Evolutionary conservation across 1,140 invertebrate genomes (phyloP).

Genomic region (Drosophila kikkawai): DNA sequence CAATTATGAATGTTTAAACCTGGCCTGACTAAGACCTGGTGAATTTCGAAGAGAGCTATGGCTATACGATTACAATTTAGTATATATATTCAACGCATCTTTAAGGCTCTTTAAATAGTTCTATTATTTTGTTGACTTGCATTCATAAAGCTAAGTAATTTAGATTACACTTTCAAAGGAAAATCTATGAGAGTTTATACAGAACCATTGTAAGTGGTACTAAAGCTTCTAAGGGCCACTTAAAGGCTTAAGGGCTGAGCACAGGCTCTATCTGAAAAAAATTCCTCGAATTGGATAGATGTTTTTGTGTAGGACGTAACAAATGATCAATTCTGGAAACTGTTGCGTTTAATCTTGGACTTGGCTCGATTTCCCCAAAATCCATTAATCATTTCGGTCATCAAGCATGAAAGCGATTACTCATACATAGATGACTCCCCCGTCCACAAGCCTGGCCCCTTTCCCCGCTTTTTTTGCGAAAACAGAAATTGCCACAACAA

Average conservation of each 20-base stretch:
- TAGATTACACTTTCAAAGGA: background rate
- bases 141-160: too few species aligned
- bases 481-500: constrained; percentile 61
- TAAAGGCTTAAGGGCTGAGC: constrained; percentile 46
- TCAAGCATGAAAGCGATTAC: constrained; percentile 82
- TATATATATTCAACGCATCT: background rate
- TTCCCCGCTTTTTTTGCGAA: constrained; percentile 10
- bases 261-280: constrained; percentile 11
- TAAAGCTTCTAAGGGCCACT: constrained; percentile 12
- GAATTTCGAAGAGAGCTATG: background rate
- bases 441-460: background rate
- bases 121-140: background rate
- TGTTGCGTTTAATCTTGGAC: constrained; percentile 82
- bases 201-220: background rate
- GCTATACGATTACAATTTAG: background rate
- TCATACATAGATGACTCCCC: constrained; percentile 72
- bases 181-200: background rate
- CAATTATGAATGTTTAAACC: constrained; percentile 29
- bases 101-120: background rate
- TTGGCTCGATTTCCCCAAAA: constrained; percentile 68
- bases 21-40: background rate
- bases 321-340: constrained; percentile 80
- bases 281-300: constrained; percentile 28
- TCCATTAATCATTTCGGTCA: constrained; percentile 80
- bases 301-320: constrained; percentile 52